Percentiles rank a stretch among this genome's conserved stretches.
Conservation (phyloP, 2,888 invertebrate species). For the Nemotelus pantherinus region DNA sequence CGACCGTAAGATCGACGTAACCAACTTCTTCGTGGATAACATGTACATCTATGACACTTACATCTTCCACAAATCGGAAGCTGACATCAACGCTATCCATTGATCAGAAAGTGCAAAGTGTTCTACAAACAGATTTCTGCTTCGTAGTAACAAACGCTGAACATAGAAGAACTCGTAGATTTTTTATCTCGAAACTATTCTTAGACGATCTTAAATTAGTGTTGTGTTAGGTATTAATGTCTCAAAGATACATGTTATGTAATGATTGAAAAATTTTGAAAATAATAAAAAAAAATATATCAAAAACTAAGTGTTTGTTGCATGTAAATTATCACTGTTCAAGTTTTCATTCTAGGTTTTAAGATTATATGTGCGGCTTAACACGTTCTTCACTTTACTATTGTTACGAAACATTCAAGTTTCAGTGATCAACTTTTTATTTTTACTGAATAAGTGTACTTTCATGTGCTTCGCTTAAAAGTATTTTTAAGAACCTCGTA, state of each 20-base stretch:
- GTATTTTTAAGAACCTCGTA: no score
- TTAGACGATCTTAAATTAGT: conserved; percentile 33
- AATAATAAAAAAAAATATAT: conserved; percentile 29
- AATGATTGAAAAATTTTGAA: conserved; percentile 13
- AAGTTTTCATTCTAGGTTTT: no score
- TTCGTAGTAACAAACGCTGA: background rate
- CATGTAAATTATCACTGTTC: no score
- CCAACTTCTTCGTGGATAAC: conserved; percentile 73
- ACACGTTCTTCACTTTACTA: no score
- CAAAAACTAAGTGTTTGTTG: background rate
- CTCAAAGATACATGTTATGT: conserved; percentile 23
- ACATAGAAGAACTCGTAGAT: background rate
- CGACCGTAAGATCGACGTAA: conserved; percentile 72
- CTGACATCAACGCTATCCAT: conserved; percentile 58
- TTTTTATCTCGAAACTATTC: background rate
- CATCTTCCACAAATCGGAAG: conserved; percentile 72
- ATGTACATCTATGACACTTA: conserved; percentile 73
- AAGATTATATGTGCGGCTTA: no score
- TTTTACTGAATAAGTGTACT: no score
- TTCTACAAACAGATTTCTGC: background rate
- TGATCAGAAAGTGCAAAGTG: conserved; percentile 27
- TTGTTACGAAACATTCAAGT: no score
- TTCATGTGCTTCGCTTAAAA: no score
- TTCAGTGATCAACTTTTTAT: no score
- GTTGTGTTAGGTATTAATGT: conserved; percentile 43